Percentiles rank a stretch among this genome's conserved stretches.
Conservation (phyloP, 2,113 vertebrate genomes). For the Galeopterus variegatus region DNA sequence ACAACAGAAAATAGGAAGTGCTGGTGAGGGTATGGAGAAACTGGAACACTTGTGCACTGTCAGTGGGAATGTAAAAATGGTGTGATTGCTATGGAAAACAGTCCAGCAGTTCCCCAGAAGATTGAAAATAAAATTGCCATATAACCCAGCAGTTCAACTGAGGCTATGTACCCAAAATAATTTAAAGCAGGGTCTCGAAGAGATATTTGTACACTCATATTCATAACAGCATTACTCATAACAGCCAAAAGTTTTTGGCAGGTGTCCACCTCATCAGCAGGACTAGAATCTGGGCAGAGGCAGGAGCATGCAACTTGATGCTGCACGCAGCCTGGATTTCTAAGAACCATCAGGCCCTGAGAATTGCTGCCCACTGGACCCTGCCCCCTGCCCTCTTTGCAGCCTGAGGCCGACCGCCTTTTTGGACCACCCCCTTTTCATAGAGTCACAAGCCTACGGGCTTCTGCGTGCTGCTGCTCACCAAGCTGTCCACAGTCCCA, state of each 20-base stretch:
- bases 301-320: not conserved
- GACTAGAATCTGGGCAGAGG: not conserved
- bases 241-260: slow-evolving; percentile 2
- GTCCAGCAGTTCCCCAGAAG: not conserved
- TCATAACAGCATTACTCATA: not conserved
- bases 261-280: not conserved
- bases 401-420: not conserved
- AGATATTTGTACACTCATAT: not conserved
- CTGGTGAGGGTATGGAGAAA: not conserved
- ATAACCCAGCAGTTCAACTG: not conserved
- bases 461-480: not conserved
- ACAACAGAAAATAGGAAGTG: not conserved
- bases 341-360: not conserved
- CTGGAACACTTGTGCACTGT: not conserved
- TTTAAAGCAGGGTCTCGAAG: not conserved
- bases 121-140: not conserved
- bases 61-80: not conserved
- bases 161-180: not conserved
- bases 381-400: not conserved
- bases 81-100: not conserved
- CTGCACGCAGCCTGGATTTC: not conserved
- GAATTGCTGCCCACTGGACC: not conserved
- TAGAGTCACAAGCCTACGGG: not conserved
- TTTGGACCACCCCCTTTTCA: not conserved
- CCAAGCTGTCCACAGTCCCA: no score